Evolutionary conservation across 2,888 invertebrate species (phyloP).

Genomic region (Dichetophora obliterata): DNA sequence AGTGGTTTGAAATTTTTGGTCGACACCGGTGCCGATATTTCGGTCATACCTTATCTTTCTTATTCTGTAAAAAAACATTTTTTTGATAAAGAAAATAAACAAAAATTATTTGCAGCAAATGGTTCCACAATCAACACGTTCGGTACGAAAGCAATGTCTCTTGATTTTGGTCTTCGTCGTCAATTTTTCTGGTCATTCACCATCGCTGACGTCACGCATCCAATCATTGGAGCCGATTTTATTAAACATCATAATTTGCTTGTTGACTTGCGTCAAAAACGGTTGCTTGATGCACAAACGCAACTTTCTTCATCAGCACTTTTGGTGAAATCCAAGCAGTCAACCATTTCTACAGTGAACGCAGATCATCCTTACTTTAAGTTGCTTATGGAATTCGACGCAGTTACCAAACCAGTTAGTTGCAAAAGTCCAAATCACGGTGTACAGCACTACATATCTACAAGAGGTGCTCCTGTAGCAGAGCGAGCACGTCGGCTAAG

Average conservation of each 20-base stretch:
- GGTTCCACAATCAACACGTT: background rate
- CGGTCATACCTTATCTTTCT: background rate
- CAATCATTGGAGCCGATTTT: conserved; percentile 16
- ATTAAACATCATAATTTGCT: background rate
- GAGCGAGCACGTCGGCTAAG: conserved; percentile 37
- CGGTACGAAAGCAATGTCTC: background rate
- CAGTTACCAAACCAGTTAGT: background rate
- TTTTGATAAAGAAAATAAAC: background rate
- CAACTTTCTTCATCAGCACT: background rate
- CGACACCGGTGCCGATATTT: conserved; percentile 19
- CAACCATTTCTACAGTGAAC: background rate
- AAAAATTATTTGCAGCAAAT: conserved; percentile 20
- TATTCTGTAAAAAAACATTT: background rate
- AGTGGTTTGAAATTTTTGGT: background rate
- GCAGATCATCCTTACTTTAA: background rate
- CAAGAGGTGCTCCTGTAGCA: conserved; percentile 28
- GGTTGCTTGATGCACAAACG: background rate
- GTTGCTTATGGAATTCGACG: too few relatives aligned
- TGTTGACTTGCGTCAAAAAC: background rate
- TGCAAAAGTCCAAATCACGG: background rate
- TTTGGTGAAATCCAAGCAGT: background rate
- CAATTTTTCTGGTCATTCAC: background rate
- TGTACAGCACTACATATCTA: conserved; percentile 1
- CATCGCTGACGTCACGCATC: background rate
- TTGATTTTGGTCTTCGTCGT: background rate